These are phyloP conservation scores for Eulithis testata DNA, from an alignment of 2,888 invertebrate species.

Conservation along the genomic window DNA sequence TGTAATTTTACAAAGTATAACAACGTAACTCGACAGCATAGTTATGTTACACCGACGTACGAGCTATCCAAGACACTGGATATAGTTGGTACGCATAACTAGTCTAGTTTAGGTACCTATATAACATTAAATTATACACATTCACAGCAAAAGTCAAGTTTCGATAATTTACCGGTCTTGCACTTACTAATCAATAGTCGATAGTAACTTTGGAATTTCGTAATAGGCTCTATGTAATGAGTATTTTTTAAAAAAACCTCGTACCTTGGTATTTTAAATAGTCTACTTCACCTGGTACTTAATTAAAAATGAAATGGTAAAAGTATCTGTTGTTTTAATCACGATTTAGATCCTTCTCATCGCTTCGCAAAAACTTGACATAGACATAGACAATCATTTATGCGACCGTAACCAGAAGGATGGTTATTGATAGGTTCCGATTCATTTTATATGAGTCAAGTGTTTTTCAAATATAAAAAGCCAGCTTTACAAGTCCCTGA, in stretches of 20 bases:
- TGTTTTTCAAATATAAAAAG: background rate
- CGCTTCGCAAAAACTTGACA: too few relatives aligned
- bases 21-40: conserved; percentile 62
- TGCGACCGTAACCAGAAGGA: too few relatives aligned
- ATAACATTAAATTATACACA: conserved; percentile 49
- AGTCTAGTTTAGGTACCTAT: conserved; percentile 59
- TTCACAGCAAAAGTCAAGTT: conserved; percentile 59
- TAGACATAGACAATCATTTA: too few relatives aligned
- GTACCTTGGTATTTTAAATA: too few relatives aligned
- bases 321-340: too few relatives aligned
- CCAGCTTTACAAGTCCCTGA: conserved; percentile 6
- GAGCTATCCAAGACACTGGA: conserved; percentile 57
- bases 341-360: too few relatives aligned
- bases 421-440: too few relatives aligned
- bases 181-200: conserved; percentile 41
- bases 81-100: conserved; percentile 59
- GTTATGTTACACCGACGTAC: conserved; percentile 58
- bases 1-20: conserved; percentile 70
- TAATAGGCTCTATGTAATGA: conserved; percentile 31
- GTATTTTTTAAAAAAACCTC: conserved; percentile 9
- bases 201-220: conserved; percentile 37
- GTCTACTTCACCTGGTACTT: too few relatives aligned
- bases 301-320: too few relatives aligned
- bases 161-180: conserved; percentile 54
- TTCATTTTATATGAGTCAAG: too few relatives aligned